Percentiles rank a stretch among this genome's conserved stretches.
These are phyloP conservation scores for Harmothoe impar DNA, from an alignment of 2,888 invertebrate genomes.

Conservation along the genomic window DNA sequence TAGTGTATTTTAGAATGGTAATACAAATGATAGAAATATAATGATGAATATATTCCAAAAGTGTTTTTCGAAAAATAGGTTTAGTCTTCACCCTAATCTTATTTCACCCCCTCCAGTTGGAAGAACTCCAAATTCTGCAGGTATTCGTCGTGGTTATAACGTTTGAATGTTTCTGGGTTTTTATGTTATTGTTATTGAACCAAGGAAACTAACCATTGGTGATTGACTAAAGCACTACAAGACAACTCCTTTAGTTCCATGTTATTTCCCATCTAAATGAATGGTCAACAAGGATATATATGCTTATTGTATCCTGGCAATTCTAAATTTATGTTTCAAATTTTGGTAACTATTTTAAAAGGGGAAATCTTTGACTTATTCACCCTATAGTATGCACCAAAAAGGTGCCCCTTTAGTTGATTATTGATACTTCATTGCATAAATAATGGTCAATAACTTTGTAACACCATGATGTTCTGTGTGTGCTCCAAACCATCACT, in stretches of 20 bases:
- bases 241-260: not conserved
- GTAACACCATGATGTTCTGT: not conserved
- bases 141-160: not conserved
- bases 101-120: not conserved
- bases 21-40: not conserved
- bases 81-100: conserved; percentile 9
- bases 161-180: not conserved
- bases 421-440: not conserved
- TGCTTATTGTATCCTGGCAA: too few species aligned
- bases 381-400: too few species aligned
- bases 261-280: not conserved
- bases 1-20: not conserved
- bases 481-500: not conserved
- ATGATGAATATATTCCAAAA: not conserved
- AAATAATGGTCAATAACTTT: not conserved
- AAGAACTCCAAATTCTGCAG: conserved; percentile 24
- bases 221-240: not conserved
- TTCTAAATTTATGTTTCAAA: too few species aligned
- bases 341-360: too few species aligned
- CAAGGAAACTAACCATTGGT: conserved; percentile 11
- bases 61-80: not conserved
- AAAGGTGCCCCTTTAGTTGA: too few species aligned
- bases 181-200: conserved; percentile 7
- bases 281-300: too few species aligned
- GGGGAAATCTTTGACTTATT: too few species aligned